Evolutionary conservation across 2,888 invertebrate genomes (phyloP).

Genomic region (Chouioia cunea): DNA sequence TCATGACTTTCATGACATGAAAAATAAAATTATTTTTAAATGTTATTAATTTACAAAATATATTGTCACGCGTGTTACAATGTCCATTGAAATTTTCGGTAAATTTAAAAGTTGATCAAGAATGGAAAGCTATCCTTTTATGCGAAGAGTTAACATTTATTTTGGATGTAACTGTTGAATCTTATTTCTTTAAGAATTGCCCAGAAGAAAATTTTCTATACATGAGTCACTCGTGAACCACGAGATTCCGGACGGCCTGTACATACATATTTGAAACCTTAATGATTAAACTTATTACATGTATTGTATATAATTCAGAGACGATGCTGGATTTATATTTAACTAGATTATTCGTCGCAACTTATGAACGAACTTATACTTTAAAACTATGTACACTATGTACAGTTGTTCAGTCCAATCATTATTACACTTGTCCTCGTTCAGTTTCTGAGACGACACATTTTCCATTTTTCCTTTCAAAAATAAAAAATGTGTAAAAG

Average conservation of each 20-base stretch:
- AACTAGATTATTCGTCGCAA: slow-evolving; percentile 51
- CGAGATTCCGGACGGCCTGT: slow-evolving; percentile 61
- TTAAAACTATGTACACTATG: slow-evolving; percentile 63
- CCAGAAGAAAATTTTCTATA: slow-evolving; percentile 4
- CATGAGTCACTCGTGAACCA: slow-evolving; percentile 58
- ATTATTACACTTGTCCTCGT: slow-evolving; percentile 37
- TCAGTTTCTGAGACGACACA: background rate
- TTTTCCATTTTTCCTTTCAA: background rate
- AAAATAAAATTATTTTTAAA: no score
- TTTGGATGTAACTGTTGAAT: no score
- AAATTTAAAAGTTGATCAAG: no score
- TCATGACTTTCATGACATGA: no score
- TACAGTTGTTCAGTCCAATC: slow-evolving; percentile 54
- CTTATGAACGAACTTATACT: slow-evolving; percentile 58
- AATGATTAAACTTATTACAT: slow-evolving; percentile 51
- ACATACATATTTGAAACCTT: slow-evolving; percentile 60
- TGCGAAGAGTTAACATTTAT: no score
- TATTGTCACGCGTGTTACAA: no score
- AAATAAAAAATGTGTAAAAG: background rate
- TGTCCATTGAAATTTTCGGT: no score
- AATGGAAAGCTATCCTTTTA: no score
- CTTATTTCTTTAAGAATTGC: slow-evolving; percentile 8
- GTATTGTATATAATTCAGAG: slow-evolving; percentile 58
- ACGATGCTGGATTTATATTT: slow-evolving; percentile 59
- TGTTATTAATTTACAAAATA: no score